A percentile compares a stretch with the other conserved stretches of the same genome.
Conservation (phyloP, 2,797 vertebrate genomes). For the Phrynocephalus forsythii region DNA sequence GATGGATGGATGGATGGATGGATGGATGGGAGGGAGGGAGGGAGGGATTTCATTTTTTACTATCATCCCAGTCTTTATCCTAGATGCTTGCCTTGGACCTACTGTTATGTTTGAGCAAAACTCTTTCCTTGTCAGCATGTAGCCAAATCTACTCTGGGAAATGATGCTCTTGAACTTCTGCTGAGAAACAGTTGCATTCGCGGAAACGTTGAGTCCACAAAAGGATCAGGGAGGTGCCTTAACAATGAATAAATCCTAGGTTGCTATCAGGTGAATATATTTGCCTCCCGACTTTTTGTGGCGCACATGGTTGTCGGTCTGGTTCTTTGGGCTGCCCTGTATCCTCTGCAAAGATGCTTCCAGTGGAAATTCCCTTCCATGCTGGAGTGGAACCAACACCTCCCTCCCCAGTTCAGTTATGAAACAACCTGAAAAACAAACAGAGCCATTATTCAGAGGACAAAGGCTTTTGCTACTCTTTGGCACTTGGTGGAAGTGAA, state of each 20-base stretch:
- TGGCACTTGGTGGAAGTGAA: conserved; percentile 24
- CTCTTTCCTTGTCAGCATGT: not conserved
- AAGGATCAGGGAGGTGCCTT: not conserved
- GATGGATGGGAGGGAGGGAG: too few species aligned
- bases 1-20: too few species aligned
- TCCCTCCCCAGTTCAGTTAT: conserved; percentile 9
- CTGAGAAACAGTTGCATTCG: not conserved
- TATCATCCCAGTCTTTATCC: not conserved
- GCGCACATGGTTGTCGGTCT: not conserved
- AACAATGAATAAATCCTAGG: not conserved
- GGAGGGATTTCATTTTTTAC: not conserved
- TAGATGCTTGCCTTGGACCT: not conserved
- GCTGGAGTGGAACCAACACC: not conserved
- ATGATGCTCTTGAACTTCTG: not conserved
- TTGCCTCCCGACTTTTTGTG: not conserved
- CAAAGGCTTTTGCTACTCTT: conserved; percentile 37
- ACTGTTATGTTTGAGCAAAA: not conserved
- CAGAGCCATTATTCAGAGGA: not conserved
- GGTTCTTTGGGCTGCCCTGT: not conserved
- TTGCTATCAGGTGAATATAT: not conserved
- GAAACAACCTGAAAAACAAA: conserved; percentile 48
- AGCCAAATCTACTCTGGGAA: not conserved
- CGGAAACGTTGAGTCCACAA: not conserved
- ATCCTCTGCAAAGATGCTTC: not conserved
- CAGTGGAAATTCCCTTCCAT: conserved; percentile 31